Evolutionary conservation across 2,888 invertebrate genomes (phyloP), one percentile per base, ranked within the genome.

Genomic region (Autographa gamma): DNA sequence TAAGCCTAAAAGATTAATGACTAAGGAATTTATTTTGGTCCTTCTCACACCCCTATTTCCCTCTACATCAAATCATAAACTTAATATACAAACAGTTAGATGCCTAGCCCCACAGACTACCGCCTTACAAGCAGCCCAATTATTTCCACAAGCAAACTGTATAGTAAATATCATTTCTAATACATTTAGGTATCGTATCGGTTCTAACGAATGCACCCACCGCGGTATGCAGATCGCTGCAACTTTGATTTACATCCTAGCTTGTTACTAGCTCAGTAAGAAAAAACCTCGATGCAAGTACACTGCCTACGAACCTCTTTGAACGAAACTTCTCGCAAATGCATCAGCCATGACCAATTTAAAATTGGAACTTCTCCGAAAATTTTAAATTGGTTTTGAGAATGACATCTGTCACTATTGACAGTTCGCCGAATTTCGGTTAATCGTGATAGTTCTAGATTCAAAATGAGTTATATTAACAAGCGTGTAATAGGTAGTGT

Each of bases 241-340:
- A 76, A 76, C 88, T 89, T 91, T 92, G 93, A 93, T 93, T 93
- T 93, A 93, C 91, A 90, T 92, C 88, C 82, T 71, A 77, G 79
- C 90, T 92, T 89, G 92, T 91, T 91, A 90, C 86, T 69, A 76
- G 73, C 69, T 66, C 32, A 71, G 74, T 66, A 69, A 72, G 77
- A 88, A 89, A 90, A 89, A 88, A 88, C 81, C 66, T 62, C 59
- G 25, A 63, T 72, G 16, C 66, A 63, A 32, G 81, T 83, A 78
- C 85, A 81, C 79, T 66, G 82, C 73, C 38, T 71, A 68, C 70
- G 69, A 69, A 32, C 11, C 9, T 60, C 48, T 31, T 67, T 69
- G 59, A 48, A 48, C 0, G 60, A 13, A 14, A 60, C 69, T 63
- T 60, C 68, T 69, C 13, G 56, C 16, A 52, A 14, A 48, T n/a